Conservation (phyloP, 2,797 vertebrate species). For the Prunella strophiata region DNA sequence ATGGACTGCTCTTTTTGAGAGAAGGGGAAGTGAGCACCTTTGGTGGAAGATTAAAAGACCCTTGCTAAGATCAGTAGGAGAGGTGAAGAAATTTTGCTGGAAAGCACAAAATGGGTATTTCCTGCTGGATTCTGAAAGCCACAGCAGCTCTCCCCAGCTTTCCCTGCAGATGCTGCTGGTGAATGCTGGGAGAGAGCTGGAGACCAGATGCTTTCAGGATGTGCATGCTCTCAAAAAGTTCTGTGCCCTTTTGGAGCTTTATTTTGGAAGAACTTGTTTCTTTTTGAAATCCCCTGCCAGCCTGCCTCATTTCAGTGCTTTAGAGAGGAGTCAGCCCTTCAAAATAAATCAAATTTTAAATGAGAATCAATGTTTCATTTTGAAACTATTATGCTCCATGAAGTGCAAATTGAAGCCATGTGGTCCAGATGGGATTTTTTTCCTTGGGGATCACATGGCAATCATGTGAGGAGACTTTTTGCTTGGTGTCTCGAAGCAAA, state of each 20-base stretch:
- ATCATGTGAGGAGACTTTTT: background rate
- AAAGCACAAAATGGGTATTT: background rate
- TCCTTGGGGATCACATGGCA: background rate
- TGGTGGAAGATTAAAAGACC: background rate
- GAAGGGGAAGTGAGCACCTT: background rate
- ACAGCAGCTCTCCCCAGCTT: background rate
- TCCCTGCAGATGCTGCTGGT: background rate
- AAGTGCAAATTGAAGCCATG: conserved; percentile 3
- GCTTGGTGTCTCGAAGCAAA: background rate
- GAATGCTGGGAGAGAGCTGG: background rate
- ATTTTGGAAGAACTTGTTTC: background rate
- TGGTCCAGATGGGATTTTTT: background rate
- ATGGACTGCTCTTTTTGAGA: background rate
- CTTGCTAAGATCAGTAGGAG: background rate
- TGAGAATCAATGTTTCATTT: background rate
- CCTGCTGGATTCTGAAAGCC: background rate
- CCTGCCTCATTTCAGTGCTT: background rate
- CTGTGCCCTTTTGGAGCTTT: background rate
- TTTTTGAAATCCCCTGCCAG: background rate
- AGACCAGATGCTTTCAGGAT: background rate
- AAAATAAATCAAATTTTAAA: background rate
- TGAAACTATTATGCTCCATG: background rate
- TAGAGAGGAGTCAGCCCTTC: background rate
- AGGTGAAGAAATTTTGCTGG: background rate
- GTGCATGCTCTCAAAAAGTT: background rate